A percentile compares a stretch with the other conserved stretches of the same genome.
Conservation (phyloP, 2,888 invertebrate genomes). For the Mylabris sibirica region DNA sequence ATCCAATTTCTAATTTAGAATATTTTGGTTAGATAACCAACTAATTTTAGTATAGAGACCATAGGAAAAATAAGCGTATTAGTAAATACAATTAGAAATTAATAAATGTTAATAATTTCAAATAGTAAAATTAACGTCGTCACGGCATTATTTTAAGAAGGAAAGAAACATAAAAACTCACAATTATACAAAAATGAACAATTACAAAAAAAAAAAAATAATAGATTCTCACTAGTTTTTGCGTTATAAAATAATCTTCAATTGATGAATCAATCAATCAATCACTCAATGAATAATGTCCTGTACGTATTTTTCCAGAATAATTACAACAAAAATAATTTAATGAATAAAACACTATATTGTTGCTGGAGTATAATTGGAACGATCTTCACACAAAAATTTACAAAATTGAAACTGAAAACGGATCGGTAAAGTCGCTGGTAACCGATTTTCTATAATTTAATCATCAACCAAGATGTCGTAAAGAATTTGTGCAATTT, state of each 20-base stretch:
- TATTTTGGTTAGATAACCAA: no score
- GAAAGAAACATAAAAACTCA: neutral
- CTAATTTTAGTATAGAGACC: no score
- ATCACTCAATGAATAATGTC: no score
- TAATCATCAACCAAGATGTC: neutral
- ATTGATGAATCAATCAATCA: neutral
- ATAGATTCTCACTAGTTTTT: conserved; percentile 17
- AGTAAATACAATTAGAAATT: no score
- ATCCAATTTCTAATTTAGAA: no score
- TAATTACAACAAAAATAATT: neutral
- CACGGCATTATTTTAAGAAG: neutral
- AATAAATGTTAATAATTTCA: no score
- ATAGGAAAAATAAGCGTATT: no score
- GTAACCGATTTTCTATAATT: conserved; percentile 16
- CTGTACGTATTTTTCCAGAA: neutral
- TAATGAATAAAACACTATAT: no score
- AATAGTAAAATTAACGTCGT: no score
- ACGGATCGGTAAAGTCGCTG: conserved; percentile 25
- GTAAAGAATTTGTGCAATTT: neutral
- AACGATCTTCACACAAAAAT: conserved; percentile 11
- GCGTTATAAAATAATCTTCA: neutral
- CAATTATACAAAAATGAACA: conserved; percentile 12
- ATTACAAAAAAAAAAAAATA: no score
- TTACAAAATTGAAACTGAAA: conserved; percentile 19
- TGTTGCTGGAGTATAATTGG: neutral